Evolutionary conservation across 2,888 invertebrate genomes (phyloP).

Genomic region (Diadegma fenestrale): DNA sequence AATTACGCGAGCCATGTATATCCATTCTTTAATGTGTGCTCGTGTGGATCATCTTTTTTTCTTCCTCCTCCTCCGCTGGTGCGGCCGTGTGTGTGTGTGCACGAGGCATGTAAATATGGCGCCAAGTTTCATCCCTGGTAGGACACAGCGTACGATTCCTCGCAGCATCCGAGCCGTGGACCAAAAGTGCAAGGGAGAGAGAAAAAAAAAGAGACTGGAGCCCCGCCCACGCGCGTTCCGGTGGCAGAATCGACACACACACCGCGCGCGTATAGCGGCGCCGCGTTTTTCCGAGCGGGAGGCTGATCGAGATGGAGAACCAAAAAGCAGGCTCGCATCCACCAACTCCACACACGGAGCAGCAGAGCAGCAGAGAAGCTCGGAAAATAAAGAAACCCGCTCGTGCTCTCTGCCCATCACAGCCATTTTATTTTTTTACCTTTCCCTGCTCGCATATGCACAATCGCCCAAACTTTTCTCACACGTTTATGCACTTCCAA

Average conservation of each 20-base stretch:
- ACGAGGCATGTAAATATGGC: conserved; percentile 82
- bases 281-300: conserved; percentile 32
- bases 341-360: too few species aligned
- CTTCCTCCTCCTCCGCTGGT: conserved; percentile 48
- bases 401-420: conserved; percentile 31
- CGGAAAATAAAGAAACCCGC: conserved; percentile 56
- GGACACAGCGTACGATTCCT: conserved; percentile 13
- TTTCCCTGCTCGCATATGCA: conserved; percentile 32
- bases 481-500: conserved; percentile 53
- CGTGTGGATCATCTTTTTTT: conserved; percentile 23
- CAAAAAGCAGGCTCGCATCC: too few species aligned
- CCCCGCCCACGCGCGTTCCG: conserved; percentile 73
- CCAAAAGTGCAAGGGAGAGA: conserved; percentile 28
- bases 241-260: conserved; percentile 58
- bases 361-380: too few species aligned
- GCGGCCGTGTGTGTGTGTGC: conserved; percentile 16
- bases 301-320: conserved; percentile 21
- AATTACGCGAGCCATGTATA: conserved; percentile 40
- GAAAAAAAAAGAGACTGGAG: conserved; percentile 41
- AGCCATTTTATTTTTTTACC: conserved; percentile 19
- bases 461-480: conserved; percentile 73
- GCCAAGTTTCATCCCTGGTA: conserved; percentile 82
- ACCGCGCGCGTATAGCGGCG: background rate
- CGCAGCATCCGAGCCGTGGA: conserved; percentile 10
- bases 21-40: background rate